A percentile compares a stretch with the other conserved stretches of the same genome.
Evolutionary conservation across 2,888 invertebrate species (phyloP).

Genomic region (Allolobophora icterica): DNA sequence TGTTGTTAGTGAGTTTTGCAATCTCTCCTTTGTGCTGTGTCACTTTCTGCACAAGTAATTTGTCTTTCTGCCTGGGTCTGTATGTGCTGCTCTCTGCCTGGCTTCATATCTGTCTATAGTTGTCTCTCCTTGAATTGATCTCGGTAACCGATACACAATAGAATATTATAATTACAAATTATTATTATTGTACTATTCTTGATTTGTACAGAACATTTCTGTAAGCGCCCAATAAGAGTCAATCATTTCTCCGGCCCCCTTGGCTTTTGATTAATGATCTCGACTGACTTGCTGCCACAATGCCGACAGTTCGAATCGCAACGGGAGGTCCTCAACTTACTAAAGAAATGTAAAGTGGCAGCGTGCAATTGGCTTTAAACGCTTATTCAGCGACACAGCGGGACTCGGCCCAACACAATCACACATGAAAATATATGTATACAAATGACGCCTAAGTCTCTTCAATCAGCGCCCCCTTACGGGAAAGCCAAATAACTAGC

Average conservation of each 20-base stretch:
- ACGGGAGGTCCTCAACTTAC: background rate
- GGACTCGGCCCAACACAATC: background rate
- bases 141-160: background rate
- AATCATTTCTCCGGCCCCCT: background rate
- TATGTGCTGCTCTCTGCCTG: background rate
- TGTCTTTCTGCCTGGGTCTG: background rate
- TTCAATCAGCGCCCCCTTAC: slow-evolving; percentile 3
- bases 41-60: background rate
- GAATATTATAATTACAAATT: background rate
- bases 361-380: slow-evolving; percentile 17
- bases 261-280: background rate
- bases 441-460: slow-evolving; percentile 17
- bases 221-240: slow-evolving; percentile 4
- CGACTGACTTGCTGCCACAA: slow-evolving; percentile 11
- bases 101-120: background rate
- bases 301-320: slow-evolving; percentile 1
- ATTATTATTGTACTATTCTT: background rate
- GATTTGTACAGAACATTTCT: background rate
- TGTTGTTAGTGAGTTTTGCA: background rate
- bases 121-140: background rate
- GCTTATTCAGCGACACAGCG: background rate
- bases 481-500: background rate
- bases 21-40: background rate
- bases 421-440: slow-evolving; percentile 17
- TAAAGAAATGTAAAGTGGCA: background rate